phyloP scores from a whole-genome alignment of 2,888 invertebrate species.

The Drymonia ruficornis region DNA sequence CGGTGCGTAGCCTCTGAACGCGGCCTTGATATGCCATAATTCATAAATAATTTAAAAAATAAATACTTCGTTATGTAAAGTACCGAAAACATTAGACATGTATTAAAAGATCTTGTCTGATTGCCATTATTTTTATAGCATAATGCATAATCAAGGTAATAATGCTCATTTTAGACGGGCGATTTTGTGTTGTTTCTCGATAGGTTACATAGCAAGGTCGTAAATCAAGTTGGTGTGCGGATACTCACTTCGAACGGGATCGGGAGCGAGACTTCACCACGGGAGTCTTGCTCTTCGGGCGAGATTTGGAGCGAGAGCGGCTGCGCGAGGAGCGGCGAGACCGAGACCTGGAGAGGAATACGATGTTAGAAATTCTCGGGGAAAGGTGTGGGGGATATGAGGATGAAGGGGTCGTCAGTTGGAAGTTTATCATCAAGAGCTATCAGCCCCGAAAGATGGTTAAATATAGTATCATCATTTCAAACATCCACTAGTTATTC shows the following conservation, averaged over 20 bases:
- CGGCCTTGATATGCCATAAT: too few relatives aligned
- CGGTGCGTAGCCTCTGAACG: too few relatives aligned
- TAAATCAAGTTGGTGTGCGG: background rate
- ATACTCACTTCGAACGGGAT: slow-evolving; percentile 90
- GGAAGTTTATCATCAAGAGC: slow-evolving; percentile 72
- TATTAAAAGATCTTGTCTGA: too few relatives aligned
- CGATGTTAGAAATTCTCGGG: background rate
- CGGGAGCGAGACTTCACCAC: slow-evolving; percentile 91
- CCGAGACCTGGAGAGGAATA: slow-evolving; percentile 32
- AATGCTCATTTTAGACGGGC: too few relatives aligned
- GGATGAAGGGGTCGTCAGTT: slow-evolving; percentile 58
- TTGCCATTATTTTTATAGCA: too few relatives aligned
- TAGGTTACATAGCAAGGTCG: slow-evolving; percentile 31
- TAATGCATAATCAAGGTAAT: too few relatives aligned
- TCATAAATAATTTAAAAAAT: too few relatives aligned
- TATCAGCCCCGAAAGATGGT: slow-evolving; percentile 86
- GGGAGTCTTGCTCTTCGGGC: slow-evolving; percentile 90
- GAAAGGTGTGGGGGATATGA: background rate
- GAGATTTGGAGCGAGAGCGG: slow-evolving; percentile 86
- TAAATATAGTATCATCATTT: slow-evolving; percentile 75
- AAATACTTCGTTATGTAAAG: background rate
- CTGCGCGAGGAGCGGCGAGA: slow-evolving; percentile 79
- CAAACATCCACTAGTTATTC: background rate
- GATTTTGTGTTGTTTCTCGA: slow-evolving; percentile 2
- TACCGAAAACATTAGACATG: too few relatives aligned